phyloP scores from a whole-genome alignment of 37 sponge, comb jelly and placozoan species.

The Haliclona indistincta region DNA sequence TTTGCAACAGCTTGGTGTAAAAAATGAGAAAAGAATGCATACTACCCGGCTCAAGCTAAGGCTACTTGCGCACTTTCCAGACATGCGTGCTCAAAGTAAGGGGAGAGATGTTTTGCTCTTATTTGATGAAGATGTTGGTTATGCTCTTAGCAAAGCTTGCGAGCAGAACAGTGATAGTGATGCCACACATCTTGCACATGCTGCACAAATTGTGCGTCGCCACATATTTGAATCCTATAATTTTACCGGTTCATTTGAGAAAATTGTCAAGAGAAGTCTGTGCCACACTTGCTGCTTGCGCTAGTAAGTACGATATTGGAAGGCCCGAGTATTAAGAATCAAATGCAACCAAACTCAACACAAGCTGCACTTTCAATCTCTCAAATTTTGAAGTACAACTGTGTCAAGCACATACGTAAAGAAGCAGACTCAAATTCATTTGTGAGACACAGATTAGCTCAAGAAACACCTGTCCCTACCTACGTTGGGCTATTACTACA shows the following conservation, averaged over 20 bases:
- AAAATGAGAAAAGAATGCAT: slow-evolving; percentile 1
- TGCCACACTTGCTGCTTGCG: slow-evolving; percentile 23
- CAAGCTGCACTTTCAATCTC: slow-evolving; percentile 16
- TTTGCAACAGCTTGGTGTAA: slow-evolving; percentile 35
- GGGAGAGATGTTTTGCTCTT: slow-evolving; percentile 14
- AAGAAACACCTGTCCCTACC: slow-evolving; percentile 36
- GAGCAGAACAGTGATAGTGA: slow-evolving; percentile 31
- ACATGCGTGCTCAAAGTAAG: slow-evolving; percentile 8
- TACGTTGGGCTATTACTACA: slow-evolving; percentile 27
- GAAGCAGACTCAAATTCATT: not conserved
- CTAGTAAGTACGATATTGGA: slow-evolving; percentile 6
- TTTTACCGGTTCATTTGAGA: too few relatives aligned
- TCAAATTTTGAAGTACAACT: too few relatives aligned
- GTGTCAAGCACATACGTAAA: not conserved
- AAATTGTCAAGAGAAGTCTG: slow-evolving; percentile 30
- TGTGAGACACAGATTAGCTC: slow-evolving; percentile 13
- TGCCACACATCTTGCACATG: slow-evolving; percentile 35
- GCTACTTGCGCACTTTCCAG: slow-evolving; percentile 14
- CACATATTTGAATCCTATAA: too few relatives aligned
- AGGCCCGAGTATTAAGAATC: not conserved
- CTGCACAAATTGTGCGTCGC: slow-evolving; percentile 37
- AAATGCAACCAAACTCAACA: not conserved
- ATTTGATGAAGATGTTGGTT: slow-evolving; percentile 36
- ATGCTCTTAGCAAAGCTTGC: slow-evolving; percentile 36
- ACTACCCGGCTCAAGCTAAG: slow-evolving; percentile 15